These are phyloP conservation scores for Diceros bicornis DNA, from an alignment of 2,797 vertebrate genomes.

Conservation along the genomic window DNA sequence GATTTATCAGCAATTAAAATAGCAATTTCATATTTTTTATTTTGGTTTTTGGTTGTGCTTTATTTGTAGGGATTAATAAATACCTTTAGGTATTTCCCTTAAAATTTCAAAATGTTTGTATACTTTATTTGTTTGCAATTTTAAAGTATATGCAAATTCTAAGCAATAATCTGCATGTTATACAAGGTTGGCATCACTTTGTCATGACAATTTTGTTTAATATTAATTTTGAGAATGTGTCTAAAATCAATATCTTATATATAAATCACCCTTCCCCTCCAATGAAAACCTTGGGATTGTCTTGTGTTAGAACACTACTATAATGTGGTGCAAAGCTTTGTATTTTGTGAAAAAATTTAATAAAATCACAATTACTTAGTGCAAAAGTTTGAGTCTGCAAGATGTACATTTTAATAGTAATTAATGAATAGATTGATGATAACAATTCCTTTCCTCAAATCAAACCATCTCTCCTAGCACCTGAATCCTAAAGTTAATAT, in stretches of 20 bases:
- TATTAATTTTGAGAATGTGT: slow-evolving; percentile 48
- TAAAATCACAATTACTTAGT: slow-evolving; percentile 70
- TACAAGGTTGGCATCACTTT: slow-evolving; percentile 70
- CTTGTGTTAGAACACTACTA: slow-evolving; percentile 66
- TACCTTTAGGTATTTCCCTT: slow-evolving; percentile 61
- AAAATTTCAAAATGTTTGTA: slow-evolving; percentile 63
- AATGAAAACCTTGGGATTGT: slow-evolving; percentile 43
- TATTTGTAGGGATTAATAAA: slow-evolving; percentile 31
- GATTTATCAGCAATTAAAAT: slow-evolving; percentile 36
- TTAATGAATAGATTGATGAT: not conserved
- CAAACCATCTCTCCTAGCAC: not conserved
- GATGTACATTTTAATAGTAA: not conserved
- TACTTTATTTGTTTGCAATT: slow-evolving; percentile 76
- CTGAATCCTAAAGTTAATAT: not conserved
- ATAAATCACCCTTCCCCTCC: not conserved
- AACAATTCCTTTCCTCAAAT: not conserved
- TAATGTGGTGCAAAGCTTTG: slow-evolving; percentile 76
- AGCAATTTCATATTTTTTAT: slow-evolving; percentile 11
- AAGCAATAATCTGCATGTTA: slow-evolving; percentile 90
- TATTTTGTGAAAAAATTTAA: slow-evolving; percentile 77
- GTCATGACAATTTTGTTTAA: slow-evolving; percentile 58
- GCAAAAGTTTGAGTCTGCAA: slow-evolving; percentile 50
- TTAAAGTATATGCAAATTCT: slow-evolving; percentile 87
- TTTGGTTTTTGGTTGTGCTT: slow-evolving; percentile 63
- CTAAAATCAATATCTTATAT: slow-evolving; percentile 12